Evolutionary conservation across 1,140 invertebrate species (phyloP), one percentile per base, ranked within the genome.

Genomic region (Halotydeus destructor): DNA sequence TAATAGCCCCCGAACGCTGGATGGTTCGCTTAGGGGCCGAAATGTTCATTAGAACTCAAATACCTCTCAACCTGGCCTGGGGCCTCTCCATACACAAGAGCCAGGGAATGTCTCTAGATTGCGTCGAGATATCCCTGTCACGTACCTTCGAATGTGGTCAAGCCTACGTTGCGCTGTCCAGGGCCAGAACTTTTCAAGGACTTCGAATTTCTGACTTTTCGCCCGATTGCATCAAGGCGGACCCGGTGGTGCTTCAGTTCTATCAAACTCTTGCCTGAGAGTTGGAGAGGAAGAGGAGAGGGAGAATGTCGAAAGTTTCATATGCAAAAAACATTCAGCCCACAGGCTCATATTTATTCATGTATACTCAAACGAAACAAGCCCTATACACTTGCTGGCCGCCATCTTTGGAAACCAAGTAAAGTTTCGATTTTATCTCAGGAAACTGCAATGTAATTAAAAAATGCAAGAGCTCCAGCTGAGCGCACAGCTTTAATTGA

Each of bases 41-140:
- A 68, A 67, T 41, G 80, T 78, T 78, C 2, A 67, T 66, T 24
- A 62, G 83, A n/a, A 71, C 70, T 52, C 78, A 82, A 57, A 59
- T 93, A 3, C 88, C 88, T 0, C 60, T 94, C 0, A 81, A 83
- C 55, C 61, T 96, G 11, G 88, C 86, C 11, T 96, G 86, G 86
- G 85, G 86, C 1, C 89, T 94, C 60, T 93, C 85, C 2, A 93
- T 94, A 51, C 88, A 96, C 57, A 96, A 94, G 62, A 86, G 79
- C 43, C 82, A 91, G 69, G 88, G 88, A 4, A 67, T 94, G 53
- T 91, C 86, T 6, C 63, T 94, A 40, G 86, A 94, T 55, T 89
- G 83, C 64, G 84, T 91, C 0, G 85, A 93, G 65, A 86, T 94
- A 70, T 84, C 79, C 12, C 59, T 94, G 26, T 70, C 73, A 0